Percentiles rank a stretch among this genome's conserved stretches.
Evolutionary conservation across 2,888 invertebrate genomes (phyloP).

Genomic region (Noctua janthe): DNA sequence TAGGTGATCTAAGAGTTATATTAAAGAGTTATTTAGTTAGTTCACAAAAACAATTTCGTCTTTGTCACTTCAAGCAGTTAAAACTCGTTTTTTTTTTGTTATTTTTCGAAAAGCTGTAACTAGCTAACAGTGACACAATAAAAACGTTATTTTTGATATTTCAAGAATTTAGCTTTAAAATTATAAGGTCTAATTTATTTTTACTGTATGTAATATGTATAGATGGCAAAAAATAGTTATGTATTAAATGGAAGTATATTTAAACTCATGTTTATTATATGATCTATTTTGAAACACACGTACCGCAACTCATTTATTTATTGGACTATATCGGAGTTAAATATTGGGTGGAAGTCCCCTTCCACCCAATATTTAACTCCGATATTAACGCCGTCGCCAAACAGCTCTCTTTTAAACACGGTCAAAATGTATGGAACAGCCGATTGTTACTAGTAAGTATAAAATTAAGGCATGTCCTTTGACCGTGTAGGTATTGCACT

Average conservation of each 20-base stretch:
- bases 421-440: no score
- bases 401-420: no score
- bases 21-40: slow-evolving; percentile 20
- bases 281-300: neutral
- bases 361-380: no score
- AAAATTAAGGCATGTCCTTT: no score
- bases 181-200: slow-evolving; percentile 42
- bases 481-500: no score
- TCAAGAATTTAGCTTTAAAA: slow-evolving; percentile 45
- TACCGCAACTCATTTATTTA: neutral
- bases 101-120: neutral
- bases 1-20: slow-evolving; percentile 14
- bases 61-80: slow-evolving; percentile 3
- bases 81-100: slow-evolving; percentile 7
- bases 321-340: no score
- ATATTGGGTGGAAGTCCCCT: accelerated
- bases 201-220: slow-evolving; percentile 16
- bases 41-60: slow-evolving; percentile 11
- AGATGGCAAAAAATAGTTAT: slow-evolving; percentile 12
- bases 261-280: neutral
- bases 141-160: slow-evolving; percentile 39
- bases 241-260: neutral
- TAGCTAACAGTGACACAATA: slow-evolving; percentile 8
- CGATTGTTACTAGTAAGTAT: no score
- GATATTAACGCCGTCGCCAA: no score